Base-by-base conservation (phyloP, 2,888 invertebrate species). In the Gandaritis pyraliata region DNA sequence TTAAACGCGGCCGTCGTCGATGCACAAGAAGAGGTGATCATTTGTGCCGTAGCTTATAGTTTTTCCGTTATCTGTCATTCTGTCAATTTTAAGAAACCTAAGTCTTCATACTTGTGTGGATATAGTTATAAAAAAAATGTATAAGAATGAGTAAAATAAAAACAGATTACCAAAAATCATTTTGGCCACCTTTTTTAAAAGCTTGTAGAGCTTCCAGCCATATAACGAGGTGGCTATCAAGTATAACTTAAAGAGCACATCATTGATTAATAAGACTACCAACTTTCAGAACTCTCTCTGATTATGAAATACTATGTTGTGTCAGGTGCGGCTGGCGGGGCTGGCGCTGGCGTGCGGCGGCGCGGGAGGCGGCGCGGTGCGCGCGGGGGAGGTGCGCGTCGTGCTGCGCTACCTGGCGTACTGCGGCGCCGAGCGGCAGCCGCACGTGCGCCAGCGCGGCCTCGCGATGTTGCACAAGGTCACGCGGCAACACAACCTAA, bases 401-500 rank as follows among this genome's bases (percentile, higher is more conserved):
- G 85, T 97, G 23, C 80, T 94, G 10, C 82, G 84, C 38, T 97
- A 95, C 83, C 77, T 97, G 38, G 83, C 87, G 15, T 94, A 94
- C 78, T 97, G 97, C 86, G 88, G 95, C 51, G 94, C 95, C 69
- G 94, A 93, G 56, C 95, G 95, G 2, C 30, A 11, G 77, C 94
- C 96, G 0, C 93, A 94, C 61, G 94, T 95, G 69, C 91, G 96
- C 36, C 95, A 96, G 75, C 93, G 94, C 72, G 93, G 95, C 54
- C 79, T 95, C n/a, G 92, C 95, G 0, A 81, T 94, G 2, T 87
- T 96, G 53, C 96, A 95, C 75, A 97, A 97, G 93, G 96, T 95
- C 77, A 15, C 15, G 3, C 8, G 7, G 38, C 23, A 23, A 4
- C 13, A n/a, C 4, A n/a, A 12, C 39, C 39, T 4, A 12, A 39